phyloP scores from a whole-genome alignment of 1,140 invertebrate genomes.

The Samia ricini region DNA sequence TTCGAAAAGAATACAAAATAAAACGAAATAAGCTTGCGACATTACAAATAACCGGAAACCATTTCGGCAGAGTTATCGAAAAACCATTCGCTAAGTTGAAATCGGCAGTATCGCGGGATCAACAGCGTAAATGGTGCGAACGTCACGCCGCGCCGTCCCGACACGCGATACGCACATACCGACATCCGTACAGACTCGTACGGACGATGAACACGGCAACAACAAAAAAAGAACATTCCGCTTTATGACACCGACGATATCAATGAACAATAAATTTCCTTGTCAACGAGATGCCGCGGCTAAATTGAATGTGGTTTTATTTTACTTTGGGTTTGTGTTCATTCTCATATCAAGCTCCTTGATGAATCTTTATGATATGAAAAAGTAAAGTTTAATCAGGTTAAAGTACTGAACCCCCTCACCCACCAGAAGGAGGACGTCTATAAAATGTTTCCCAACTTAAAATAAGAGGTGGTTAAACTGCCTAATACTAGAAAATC shows the following conservation, averaged over 20 bases:
- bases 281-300: background rate
- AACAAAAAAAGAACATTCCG: background rate
- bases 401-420: too few species aligned
- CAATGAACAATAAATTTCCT: background rate
- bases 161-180: background rate
- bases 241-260: background rate
- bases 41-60: too few species aligned
- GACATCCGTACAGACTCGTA: background rate
- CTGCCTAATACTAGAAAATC: too few species aligned
- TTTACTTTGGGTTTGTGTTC: background rate
- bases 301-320: background rate
- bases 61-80: background rate
- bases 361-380: too few species aligned
- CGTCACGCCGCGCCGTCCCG: too few species aligned
- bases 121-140: background rate
- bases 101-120: background rate
- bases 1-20: background rate
- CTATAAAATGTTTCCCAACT: too few species aligned
- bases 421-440: too few species aligned
- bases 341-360: background rate
- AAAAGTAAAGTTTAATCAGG: too few species aligned
- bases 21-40: background rate
- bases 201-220: background rate
- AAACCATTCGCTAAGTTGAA: background rate
- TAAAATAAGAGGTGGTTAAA: too few species aligned